Conservation (phyloP, 2,888 invertebrate genomes). For the Chymomyza fuscimana region DNA sequence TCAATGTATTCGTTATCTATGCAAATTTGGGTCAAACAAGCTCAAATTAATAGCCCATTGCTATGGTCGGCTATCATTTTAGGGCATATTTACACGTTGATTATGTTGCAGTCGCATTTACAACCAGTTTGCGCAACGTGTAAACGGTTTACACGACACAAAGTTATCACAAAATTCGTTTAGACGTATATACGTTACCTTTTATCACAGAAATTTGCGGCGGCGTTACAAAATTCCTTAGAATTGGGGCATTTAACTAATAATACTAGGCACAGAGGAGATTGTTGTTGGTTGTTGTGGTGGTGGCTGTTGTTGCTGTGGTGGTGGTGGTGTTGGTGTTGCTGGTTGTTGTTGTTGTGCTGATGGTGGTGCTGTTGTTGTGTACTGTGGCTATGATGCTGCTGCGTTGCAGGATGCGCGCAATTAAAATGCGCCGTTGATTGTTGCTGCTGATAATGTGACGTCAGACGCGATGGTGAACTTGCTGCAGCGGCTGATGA, state of each 20-base stretch:
- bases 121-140: no score
- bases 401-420: slow-evolving; percentile 56
- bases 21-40: not conserved
- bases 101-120: not conserved
- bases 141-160: not conserved
- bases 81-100: not conserved
- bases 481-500: slow-evolving; percentile 39
- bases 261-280: slow-evolving; percentile 80
- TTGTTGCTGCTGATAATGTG: slow-evolving; percentile 46
- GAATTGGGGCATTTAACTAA: slow-evolving; percentile 80
- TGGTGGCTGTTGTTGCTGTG: slow-evolving; percentile 51
- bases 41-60: not conserved
- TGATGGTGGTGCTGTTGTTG: slow-evolving; percentile 39
- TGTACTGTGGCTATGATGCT: slow-evolving; percentile 30
- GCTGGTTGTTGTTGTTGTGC: slow-evolving; percentile 42
- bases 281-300: slow-evolving; percentile 71
- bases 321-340: slow-evolving; percentile 33
- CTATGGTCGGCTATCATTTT: not conserved
- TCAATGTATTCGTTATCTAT: not conserved
- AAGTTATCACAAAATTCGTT: not conserved
- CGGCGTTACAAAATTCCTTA: slow-evolving; percentile 79
- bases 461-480: slow-evolving; percentile 41
- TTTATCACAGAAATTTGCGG: slow-evolving; percentile 80
- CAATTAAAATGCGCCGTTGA: slow-evolving; percentile 56
- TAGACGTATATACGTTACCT: slow-evolving; percentile 66